Base-by-base conservation (phyloP, 2,797 vertebrate species). In the Streptopelia turtur region DNA sequence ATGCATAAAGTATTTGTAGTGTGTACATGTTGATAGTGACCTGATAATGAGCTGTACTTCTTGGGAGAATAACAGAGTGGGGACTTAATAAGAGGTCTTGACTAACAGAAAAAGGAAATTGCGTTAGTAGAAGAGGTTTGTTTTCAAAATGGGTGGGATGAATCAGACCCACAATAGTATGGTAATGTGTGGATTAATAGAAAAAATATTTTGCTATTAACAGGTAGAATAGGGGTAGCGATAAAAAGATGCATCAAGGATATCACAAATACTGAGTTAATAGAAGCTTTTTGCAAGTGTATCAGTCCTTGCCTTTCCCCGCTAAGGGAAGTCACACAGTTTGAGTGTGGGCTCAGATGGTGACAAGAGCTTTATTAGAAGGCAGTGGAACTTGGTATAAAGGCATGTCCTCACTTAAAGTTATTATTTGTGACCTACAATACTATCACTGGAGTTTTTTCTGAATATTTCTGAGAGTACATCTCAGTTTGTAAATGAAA, bases 1-100 rank as follows among this genome's bases (percentile, higher is more conserved):
- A 56, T 74, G 60, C 70, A 71, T 89, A 72, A 96, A 93, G 87
- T 83, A 93, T 78, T 35, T 87, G 65, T 45, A 12, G 31, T 23
- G 75, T 60, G 64, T 72, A 50, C 57, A 56, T 61, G 49, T 63
- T 92, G 91, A 66, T 78, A 63, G 70, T 61, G 91, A 83, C 35
- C 87, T 77, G 78, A 49, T 81, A 87, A 95, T 74, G 72, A 93
- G 77, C 60, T 65, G 20, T 21, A 53, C 49, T 90, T 43, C 85
- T 88, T 64, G 60, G 35, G 50, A 81, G 55, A 61, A 65, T 83
- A 90, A 59, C 65, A 45, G 18, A 31, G 59, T 10, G 1, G 66
- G 87, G 49, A 66, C 66, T 89, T 91, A 78, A 59, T 80, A 81
- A 85, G 55, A 49, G 30, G 23, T 60, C 87, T 53, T 17, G 10